These are phyloP conservation scores for Dasypogon diadema DNA, from an alignment of 2,888 invertebrate species.

Conservation along the genomic window DNA sequence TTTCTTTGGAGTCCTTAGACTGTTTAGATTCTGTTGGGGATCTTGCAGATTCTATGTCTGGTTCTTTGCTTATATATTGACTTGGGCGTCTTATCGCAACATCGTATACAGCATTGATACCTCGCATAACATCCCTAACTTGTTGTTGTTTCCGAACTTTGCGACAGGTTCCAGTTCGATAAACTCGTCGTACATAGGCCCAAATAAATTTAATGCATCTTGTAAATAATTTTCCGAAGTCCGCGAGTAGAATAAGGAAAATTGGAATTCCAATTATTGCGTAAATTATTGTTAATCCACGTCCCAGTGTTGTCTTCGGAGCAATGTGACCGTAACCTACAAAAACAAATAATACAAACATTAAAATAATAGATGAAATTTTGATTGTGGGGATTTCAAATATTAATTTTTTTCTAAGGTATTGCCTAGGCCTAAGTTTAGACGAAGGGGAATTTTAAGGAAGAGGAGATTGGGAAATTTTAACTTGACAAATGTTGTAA, in stretches of 20 bases:
- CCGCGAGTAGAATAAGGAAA: constrained; percentile 92
- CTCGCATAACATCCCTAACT: constrained; percentile 87
- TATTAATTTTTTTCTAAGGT: no score
- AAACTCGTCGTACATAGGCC: constrained; percentile 85
- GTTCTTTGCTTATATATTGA: constrained; percentile 69
- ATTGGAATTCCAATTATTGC: constrained; percentile 96
- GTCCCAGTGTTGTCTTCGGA: constrained; percentile 88
- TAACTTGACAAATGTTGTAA: no score
- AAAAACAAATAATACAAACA: constrained; percentile 60
- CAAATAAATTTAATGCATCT: constrained; percentile 90
- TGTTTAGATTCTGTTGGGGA: constrained; percentile 59
- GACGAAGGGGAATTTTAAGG: no score
- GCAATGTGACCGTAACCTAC: constrained; percentile 97
- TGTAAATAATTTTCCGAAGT: constrained; percentile 95
- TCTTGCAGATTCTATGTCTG: constrained; percentile 67
- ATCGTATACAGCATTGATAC: constrained; percentile 84
- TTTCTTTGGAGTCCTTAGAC: neutral
- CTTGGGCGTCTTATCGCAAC: constrained; percentile 82
- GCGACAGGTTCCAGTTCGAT: constrained; percentile 87
- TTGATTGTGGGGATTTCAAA: neutral
- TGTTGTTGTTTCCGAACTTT: constrained; percentile 81
- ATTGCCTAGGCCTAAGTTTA: no score
- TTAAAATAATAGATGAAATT: neutral
- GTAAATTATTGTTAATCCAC: constrained; percentile 90
- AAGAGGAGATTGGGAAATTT: no score